A percentile compares a stretch with the other conserved stretches of the same genome.
Conservation (phyloP, 2,888 invertebrate genomes). For the Sycophila texana region DNA sequence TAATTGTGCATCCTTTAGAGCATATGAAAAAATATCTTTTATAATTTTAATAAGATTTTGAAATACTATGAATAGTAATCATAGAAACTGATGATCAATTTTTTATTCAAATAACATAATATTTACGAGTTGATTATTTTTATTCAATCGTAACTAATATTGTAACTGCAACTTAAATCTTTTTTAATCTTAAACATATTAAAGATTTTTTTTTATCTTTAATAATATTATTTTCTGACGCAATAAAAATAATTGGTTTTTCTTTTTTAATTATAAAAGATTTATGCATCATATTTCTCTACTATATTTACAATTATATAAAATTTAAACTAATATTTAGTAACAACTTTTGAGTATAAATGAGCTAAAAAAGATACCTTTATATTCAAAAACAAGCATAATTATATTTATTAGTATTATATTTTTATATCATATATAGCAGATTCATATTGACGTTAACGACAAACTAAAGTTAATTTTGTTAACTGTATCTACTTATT, state of each 20-base stretch:
- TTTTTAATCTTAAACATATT: constrained; percentile 27
- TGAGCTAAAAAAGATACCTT: background rate
- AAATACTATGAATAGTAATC: too few relatives aligned
- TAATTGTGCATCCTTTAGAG: too few relatives aligned
- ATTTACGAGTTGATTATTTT: too few relatives aligned
- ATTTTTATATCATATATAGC: constrained; percentile 16
- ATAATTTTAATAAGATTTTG: too few relatives aligned
- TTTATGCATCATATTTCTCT: constrained; percentile 13
- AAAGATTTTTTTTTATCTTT: background rate
- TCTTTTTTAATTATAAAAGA: background rate
- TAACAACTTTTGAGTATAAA: background rate
- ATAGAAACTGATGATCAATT: too few relatives aligned
- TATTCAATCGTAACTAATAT: too few relatives aligned
- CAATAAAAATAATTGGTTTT: background rate
- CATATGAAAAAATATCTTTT: background rate
- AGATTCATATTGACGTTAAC: constrained; percentile 9
- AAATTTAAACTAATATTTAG: constrained; percentile 7
- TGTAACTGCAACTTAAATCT: background rate
- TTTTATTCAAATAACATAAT: too few relatives aligned
- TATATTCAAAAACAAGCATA: constrained; percentile 18
- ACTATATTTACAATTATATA: background rate
- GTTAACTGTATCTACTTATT: background rate
- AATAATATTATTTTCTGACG: background rate
- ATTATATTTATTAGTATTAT: constrained; percentile 30
- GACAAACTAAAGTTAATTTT: constrained; percentile 12